Base-by-base conservation (phyloP, 2,113 vertebrate genomes). In the Solea senegalensis region DNA sequence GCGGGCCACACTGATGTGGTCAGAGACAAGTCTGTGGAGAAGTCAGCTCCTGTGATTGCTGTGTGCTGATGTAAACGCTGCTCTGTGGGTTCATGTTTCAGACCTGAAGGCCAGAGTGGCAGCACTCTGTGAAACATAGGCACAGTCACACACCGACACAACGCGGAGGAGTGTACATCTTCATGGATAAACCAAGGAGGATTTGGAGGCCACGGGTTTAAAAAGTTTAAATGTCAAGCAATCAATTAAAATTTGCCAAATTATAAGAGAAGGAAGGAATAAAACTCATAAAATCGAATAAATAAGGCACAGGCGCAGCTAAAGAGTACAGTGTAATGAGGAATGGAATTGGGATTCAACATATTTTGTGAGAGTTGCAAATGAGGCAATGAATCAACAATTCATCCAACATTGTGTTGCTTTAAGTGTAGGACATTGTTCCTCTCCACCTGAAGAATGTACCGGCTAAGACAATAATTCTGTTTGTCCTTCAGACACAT, bases 51-150 rank as follows among this genome's bases (percentile, higher is more conserved):
- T 59, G 65, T 86, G 82, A 87, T 85, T 76, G 71, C 82, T 61
- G 70, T 44, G 70, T 54, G 26, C 80, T 66, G 81, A 78, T 71
- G 78, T 78, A 64, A 85, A 88, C 79, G 77, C 69, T 26, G 71
- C 66, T 60, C 71, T 44, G 77, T 49, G 34, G 86, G 84, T 76
- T 90, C 84, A 76, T 57, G 80, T 87, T 90, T 90, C 86, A 90
- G 57, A 73, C 82, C 75, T 14, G 65, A 53, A 74, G 86, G 88
- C 69, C 78, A 66, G 71, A 82, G 76, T 74, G 74, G 73, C 88
- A 75, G 72, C 48, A 15, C 68, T 66, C 73, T 63, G 80, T 69
- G 76, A 80, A 81, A 83, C 74, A 2, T 62, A 67, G 83, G 82
- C 85, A 87, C 75, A 64, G 21, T 81, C 85, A 87, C 75, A 64